Base-by-base conservation (phyloP, 2,797 vertebrate species). In the Peromyscus aztecus region DNA sequence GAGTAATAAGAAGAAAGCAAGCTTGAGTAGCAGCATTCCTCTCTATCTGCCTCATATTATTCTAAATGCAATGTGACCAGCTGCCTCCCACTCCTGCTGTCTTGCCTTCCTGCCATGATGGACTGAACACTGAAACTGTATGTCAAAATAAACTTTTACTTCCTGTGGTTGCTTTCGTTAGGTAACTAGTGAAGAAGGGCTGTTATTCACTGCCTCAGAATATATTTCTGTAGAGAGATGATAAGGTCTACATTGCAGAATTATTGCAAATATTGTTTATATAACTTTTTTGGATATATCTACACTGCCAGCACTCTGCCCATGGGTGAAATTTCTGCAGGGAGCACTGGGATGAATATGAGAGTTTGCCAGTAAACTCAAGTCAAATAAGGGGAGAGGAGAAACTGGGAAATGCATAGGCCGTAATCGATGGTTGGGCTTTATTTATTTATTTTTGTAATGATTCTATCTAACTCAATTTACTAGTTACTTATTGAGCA, bases 401-500 rank as follows among this genome's bases (percentile, higher is more conserved):
- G 67, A 93, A 34, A 95, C 69, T 17, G 52, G 29, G 27, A 29
- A 95, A 78, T 65, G 11, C n/a, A 78, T 76, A 91, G 88, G 52
- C n/a, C 14, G 49, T 93, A 95, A 95, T 80, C 95, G 86, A 94
- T 97, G 80, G 17, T 57, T 49, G 89, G 82, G 73, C 67, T 94
- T 94, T 96, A 94, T 55, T 55, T 55, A 16, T 96, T 59, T 65
- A 5, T 7, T 17, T 69, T 69, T 9, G 19, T 19, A 71, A 76
- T 43, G 8, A 75, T 63, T 61, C 77, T 49, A 6, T 93, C 94
- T 94, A 94, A 93, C 92, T 97, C 67, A 95, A 94, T 91, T 94
- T 86, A 95, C 85, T 82, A 94, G 85, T 75, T 94, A 21, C 95
- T 97, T 97, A 94, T 93, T 95, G 89, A 96, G 81, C 27, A 97